Percentiles rank a stretch among this genome's conserved stretches.
Conservation (phyloP, 2,797 vertebrate species). For the Pempheris klunzingeri region DNA sequence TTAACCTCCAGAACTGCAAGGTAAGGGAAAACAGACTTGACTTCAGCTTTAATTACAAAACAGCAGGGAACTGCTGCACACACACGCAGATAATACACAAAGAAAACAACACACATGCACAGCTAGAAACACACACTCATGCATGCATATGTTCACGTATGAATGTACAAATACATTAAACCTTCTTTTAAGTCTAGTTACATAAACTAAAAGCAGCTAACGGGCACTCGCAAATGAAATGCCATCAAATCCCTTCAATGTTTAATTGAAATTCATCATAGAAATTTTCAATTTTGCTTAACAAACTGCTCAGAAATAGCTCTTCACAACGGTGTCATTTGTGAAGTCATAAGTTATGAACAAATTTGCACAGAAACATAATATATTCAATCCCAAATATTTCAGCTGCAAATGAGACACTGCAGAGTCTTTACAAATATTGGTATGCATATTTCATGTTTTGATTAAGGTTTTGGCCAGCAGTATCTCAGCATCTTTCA, state of each 20-base stretch:
- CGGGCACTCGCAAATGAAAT: not conserved
- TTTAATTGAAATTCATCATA: conserved; percentile 16
- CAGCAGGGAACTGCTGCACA: conserved; percentile 53
- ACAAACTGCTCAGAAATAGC: conserved; percentile 10
- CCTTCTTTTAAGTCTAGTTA: not conserved
- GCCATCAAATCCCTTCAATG: not conserved
- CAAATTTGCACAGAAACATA: conserved; percentile 48
- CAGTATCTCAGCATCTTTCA: conserved; percentile 68
- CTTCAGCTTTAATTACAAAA: conserved; percentile 80
- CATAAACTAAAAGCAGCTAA: not conserved
- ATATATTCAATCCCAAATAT: conserved; percentile 54
- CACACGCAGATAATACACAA: conserved; percentile 38
- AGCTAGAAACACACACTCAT: conserved; percentile 15
- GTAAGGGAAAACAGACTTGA: conserved; percentile 76
- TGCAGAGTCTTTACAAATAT: conserved; percentile 64
- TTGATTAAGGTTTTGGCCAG: conserved; percentile 60
- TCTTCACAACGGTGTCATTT: conserved; percentile 33
- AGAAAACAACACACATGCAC: conserved; percentile 1
- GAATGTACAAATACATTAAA: conserved; percentile 5
- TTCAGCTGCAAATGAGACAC: conserved; percentile 60
- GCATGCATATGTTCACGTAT: conserved; percentile 13
- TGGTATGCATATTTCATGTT: conserved; percentile 71
- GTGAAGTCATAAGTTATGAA: conserved; percentile 33
- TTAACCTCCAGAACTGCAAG: conserved; percentile 82
- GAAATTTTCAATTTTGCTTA: not conserved